Conservation (phyloP, 2,113 vertebrate genomes). For the Synchiropus splendidus region DNA sequence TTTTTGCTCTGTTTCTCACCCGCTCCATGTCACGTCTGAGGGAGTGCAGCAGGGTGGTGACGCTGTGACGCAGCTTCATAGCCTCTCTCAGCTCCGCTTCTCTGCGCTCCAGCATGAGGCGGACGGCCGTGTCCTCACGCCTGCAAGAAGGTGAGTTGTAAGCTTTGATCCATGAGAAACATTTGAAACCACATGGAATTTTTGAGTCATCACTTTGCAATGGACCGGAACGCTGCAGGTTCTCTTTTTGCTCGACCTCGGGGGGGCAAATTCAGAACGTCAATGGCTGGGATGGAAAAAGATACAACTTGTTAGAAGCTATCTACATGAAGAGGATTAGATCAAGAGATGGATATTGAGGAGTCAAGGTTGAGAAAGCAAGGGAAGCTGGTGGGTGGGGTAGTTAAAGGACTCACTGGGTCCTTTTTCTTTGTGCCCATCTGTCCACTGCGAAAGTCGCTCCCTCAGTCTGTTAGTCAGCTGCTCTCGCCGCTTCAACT, state of each 20-base stretch:
- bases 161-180: neutral
- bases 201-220: slow-evolving; percentile 33
- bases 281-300: slow-evolving; percentile 45
- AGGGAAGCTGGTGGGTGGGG: no score
- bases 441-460: slow-evolving; percentile 40
- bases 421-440: slow-evolving; percentile 36
- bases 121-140: slow-evolving; percentile 48
- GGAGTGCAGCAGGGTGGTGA: slow-evolving; percentile 53
- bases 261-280: slow-evolving; percentile 51
- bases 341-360: no score
- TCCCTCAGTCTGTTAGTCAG: slow-evolving; percentile 47
- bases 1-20: slow-evolving; percentile 19
- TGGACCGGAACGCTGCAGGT: slow-evolving; percentile 3
- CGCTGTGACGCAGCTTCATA: slow-evolving; percentile 56
- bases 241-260: slow-evolving; percentile 28
- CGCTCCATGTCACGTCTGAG: slow-evolving; percentile 59
- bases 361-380: no score
- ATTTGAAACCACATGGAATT: neutral
- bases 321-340: no score
- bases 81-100: slow-evolving; percentile 66
- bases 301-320: no score
- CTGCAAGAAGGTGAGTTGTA: slow-evolving; percentile 19
- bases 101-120: slow-evolving; percentile 57
- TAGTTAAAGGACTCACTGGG: slow-evolving; percentile 34
- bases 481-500: slow-evolving; percentile 54